Percentiles rank a stretch among this genome's conserved stretches.
Conservation (phyloP, 2,888 invertebrate genomes). For the Erebia ligea region DNA sequence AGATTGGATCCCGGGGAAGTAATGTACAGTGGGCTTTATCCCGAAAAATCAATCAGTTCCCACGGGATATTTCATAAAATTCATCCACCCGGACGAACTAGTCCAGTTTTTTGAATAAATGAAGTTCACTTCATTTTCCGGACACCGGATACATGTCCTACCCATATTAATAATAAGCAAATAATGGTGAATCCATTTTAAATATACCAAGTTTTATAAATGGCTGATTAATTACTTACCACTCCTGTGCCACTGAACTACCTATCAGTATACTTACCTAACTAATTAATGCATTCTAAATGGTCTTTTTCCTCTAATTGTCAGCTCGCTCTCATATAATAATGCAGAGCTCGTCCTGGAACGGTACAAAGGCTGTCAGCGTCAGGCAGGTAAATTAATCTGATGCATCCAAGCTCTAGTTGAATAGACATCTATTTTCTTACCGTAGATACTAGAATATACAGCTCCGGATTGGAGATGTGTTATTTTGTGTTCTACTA, state of each 20-base stretch:
- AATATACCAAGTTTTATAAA: background rate
- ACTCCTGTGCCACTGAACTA: background rate
- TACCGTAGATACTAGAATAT: background rate
- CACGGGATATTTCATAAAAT: too few species aligned
- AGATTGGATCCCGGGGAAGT: too few species aligned
- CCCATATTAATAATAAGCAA: too few species aligned
- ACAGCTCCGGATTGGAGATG: background rate
- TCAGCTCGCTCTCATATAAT: slow-evolving; percentile 41
- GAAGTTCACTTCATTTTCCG: too few species aligned
- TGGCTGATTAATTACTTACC: background rate
- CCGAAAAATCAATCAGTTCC: too few species aligned
- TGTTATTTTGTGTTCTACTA: too few species aligned
- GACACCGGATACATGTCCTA: too few species aligned
- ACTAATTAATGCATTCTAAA: slow-evolving; percentile 3
- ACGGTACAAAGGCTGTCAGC: slow-evolving; percentile 69
- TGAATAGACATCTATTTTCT: background rate
- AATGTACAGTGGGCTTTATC: too few species aligned
- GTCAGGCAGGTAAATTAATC: slow-evolving; percentile 74
- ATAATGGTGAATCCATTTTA: background rate
- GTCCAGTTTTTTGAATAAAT: too few species aligned
- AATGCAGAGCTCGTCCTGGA: slow-evolving; percentile 56
- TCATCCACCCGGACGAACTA: too few species aligned
- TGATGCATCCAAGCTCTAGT: slow-evolving; percentile 48
- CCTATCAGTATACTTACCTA: background rate
- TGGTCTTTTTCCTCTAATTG: slow-evolving; percentile 4